These are phyloP conservation scores for Argyresthia goedartella DNA, from an alignment of 2,888 invertebrate genomes.

Conservation along the genomic window DNA sequence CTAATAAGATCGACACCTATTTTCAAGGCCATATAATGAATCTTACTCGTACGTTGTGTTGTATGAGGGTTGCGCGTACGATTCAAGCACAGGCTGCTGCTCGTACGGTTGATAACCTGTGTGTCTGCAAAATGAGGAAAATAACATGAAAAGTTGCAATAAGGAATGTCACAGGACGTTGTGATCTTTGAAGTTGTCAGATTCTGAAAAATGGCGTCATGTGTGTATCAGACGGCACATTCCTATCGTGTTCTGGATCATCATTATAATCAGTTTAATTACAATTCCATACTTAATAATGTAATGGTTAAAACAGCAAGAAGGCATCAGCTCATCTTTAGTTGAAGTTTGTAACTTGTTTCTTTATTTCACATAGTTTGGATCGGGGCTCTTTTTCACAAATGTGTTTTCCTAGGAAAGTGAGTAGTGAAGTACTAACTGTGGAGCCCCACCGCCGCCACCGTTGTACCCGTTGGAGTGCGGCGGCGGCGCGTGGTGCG, in stretches of 20 bases:
- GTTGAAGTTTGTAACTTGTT: conserved; percentile 36
- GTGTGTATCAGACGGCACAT: conserved; percentile 68
- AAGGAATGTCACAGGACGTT: no score
- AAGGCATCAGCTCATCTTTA: no score
- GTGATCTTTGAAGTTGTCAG: conserved; percentile 34
- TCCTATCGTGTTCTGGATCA: conserved; percentile 63
- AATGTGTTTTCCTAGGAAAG: no score
- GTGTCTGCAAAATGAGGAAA: conserved; percentile 28
- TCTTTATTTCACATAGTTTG: no score
- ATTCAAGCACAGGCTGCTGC: conserved; percentile 38
- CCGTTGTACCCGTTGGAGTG: conserved; percentile 1
- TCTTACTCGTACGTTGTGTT: conserved; percentile 32
- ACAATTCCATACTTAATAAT: no score
- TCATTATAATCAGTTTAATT: no score
- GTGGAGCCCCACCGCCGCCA: background rate
- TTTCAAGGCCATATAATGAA: no score
- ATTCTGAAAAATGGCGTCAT: conserved; percentile 43
- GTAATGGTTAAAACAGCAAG: no score
- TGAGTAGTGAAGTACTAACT: background rate
- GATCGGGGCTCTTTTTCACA: no score
- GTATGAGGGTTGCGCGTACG: conserved; percentile 47
- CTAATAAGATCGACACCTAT: no score
- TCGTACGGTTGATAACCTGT: conserved; percentile 59
- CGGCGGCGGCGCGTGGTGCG: background rate
- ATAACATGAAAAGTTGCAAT: no score